A percentile compares a stretch with the other conserved stretches of the same genome.
phyloP scores from a whole-genome alignment of 2,888 invertebrate species.

The Perizoma affinitatum region DNA sequence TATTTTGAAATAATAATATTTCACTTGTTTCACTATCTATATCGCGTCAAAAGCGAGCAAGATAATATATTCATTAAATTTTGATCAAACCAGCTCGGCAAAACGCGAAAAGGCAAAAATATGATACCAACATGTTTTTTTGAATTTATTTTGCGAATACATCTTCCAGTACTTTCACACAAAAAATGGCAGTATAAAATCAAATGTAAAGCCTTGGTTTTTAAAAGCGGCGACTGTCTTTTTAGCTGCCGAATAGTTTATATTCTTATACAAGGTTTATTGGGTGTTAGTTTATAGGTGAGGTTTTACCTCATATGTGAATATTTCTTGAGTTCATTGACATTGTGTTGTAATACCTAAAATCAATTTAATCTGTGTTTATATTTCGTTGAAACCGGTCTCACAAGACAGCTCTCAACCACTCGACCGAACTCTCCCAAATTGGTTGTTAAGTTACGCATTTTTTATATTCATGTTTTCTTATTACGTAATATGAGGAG shows the following conservation, averaged over 20 bases:
- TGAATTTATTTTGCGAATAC: slow-evolving; percentile 8
- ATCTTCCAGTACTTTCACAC: not conserved
- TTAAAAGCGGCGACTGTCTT: too few relatives aligned
- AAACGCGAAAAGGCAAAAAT: slow-evolving; percentile 13
- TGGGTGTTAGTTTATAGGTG: too few relatives aligned
- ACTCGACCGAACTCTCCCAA: not conserved
- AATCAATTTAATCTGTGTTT: slow-evolving; percentile 19
- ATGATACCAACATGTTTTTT: slow-evolving; percentile 4
- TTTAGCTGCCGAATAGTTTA: too few relatives aligned
- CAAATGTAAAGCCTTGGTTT: too few relatives aligned
- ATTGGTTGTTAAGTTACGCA: slow-evolving; percentile 16
- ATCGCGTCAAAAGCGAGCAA: not conserved
- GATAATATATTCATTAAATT: slow-evolving; percentile 25
- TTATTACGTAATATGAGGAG: slow-evolving; percentile 6
- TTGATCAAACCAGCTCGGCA: slow-evolving; percentile 13
- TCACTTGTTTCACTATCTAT: too few relatives aligned
- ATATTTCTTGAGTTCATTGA: slow-evolving; percentile 13
- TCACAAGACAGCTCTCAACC: slow-evolving; percentile 2
- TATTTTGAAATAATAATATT: too few relatives aligned
- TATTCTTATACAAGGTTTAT: too few relatives aligned
- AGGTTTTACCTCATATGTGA: too few relatives aligned
- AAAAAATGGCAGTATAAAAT: not conserved
- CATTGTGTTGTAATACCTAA: slow-evolving; percentile 7
- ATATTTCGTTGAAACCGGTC: slow-evolving; percentile 20
- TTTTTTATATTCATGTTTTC: slow-evolving; percentile 1